Evolutionary conservation across 2,113 vertebrate species (phyloP).

Genomic region (Grallaria varia): DNA sequence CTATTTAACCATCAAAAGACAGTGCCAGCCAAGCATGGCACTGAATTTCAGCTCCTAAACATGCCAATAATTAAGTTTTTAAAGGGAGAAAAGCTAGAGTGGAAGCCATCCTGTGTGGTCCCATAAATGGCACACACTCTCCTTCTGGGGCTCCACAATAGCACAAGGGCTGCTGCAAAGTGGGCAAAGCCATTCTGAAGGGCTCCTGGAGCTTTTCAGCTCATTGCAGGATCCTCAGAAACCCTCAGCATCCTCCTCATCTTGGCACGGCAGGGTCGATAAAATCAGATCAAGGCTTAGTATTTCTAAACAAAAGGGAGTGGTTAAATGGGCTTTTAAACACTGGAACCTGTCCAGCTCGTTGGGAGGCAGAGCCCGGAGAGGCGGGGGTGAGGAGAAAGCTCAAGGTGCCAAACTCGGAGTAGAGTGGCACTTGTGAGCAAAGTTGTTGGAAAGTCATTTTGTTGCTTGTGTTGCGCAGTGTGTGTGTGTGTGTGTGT

Average conservation of each 20-base stretch:
- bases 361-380: slow-evolving; percentile 20
- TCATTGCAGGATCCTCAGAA: slow-evolving; percentile 25
- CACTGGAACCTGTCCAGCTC: slow-evolving; percentile 65
- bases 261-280: slow-evolving; percentile 52
- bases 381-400: slow-evolving; percentile 1
- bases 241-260: slow-evolving; percentile 37
- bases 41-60: neutral
- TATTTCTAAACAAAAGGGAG: slow-evolving; percentile 61
- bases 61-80: slow-evolving; percentile 9
- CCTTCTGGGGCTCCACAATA: neutral
- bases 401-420: slow-evolving; percentile 44
- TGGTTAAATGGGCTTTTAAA: slow-evolving; percentile 63
- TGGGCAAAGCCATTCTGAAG: slow-evolving; percentile 24
- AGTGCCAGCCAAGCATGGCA: slow-evolving; percentile 32
- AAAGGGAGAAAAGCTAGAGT: neutral
- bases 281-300: slow-evolving; percentile 69
- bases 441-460: slow-evolving; percentile 69
- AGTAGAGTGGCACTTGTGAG: slow-evolving; percentile 58
- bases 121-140: neutral
- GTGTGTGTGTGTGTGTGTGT: neutral
- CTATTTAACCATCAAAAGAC: slow-evolving; percentile 13
- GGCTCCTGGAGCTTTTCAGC: slow-evolving; percentile 27
- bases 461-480: slow-evolving; percentile 7
- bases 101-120: slow-evolving; percentile 34
- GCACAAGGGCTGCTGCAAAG: slow-evolving; percentile 12